Conservation (phyloP, 2,113 vertebrate genomes). For the Aythya baeri region DNA sequence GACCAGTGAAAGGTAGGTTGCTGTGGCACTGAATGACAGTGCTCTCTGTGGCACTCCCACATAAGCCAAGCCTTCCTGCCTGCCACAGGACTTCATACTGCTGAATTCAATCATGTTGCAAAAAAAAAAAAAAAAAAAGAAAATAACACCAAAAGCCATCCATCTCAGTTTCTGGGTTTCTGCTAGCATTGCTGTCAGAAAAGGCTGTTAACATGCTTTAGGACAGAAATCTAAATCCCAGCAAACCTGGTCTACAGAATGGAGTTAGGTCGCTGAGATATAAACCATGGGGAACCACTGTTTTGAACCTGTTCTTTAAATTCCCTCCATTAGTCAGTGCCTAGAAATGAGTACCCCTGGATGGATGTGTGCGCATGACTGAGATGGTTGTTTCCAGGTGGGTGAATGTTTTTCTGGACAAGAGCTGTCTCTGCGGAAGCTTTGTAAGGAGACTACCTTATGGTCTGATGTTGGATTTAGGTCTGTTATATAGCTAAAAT, state of each 20-base stretch:
- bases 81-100: background rate
- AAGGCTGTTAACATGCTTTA: background rate
- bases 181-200: background rate
- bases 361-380: accelerated
- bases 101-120: background rate
- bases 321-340: accelerated
- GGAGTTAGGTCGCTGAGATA: background rate
- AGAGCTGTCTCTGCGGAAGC: background rate
- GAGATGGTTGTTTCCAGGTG: background rate
- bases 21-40: accelerated
- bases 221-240: background rate
- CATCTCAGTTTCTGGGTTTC: background rate
- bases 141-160: background rate
- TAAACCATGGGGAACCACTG: background rate
- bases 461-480: background rate
- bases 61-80: accelerated
- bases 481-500: background rate
- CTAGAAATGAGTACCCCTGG: background rate
- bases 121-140: background rate
- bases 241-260: background rate
- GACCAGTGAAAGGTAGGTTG: background rate
- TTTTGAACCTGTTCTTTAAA: background rate
- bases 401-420: background rate
- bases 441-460: background rate
- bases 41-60: background rate